Evolutionary conservation across 2,888 invertebrate genomes (phyloP).

Genomic region (Elegia similella): DNA sequence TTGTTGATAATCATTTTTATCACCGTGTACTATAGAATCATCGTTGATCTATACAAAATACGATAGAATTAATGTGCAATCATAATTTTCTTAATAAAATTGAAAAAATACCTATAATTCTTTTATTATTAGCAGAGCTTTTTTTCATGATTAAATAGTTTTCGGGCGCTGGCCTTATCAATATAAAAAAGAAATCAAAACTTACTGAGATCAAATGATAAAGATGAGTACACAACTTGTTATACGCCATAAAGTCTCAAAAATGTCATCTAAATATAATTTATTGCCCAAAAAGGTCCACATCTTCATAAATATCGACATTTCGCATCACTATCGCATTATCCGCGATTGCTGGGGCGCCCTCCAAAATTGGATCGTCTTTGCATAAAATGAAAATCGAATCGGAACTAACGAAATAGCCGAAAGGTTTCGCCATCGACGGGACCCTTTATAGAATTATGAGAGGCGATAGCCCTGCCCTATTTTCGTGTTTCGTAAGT

Average conservation of each 20-base stretch:
- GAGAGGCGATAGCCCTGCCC: conserved; percentile 22
- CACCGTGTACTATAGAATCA: no score
- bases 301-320: conserved; percentile 8
- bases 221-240: no score
- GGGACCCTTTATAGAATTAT: conserved; percentile 51
- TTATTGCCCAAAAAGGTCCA: not conserved
- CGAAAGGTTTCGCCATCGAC: conserved; percentile 45
- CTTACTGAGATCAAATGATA: no score
- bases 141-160: no score
- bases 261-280: not conserved
- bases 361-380: conserved; percentile 71
- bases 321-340: conserved; percentile 42
- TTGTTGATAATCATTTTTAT: no score
- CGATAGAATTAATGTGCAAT: no score
- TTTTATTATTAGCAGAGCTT: no score
- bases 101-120: no score
- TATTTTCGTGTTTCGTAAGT: conserved; percentile 1
- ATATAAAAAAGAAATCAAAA: no score
- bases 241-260: not conserved
- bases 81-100: no score
- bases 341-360: conserved; percentile 63
- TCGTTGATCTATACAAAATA: no score
- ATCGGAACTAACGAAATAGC: conserved; percentile 72
- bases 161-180: no score
- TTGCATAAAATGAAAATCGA: conserved; percentile 78